These are phyloP conservation scores for Hyles lineata DNA, from an alignment of 2,888 invertebrate genomes.

Conservation along the genomic window DNA sequence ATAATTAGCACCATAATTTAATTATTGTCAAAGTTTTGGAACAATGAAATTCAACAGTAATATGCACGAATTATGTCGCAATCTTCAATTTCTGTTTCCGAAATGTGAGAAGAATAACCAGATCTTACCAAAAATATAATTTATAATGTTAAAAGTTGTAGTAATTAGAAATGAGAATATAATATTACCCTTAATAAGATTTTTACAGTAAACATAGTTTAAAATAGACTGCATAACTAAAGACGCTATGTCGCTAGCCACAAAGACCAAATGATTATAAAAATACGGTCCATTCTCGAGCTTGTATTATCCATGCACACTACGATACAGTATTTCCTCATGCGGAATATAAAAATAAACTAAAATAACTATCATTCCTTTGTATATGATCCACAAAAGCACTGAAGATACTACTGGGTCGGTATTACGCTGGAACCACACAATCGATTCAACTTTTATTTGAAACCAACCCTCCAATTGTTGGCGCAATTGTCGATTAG, in stretches of 20 bases:
- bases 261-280: background rate
- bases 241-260: background rate
- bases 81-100: background rate
- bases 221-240: background rate
- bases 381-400: slow-evolving; percentile 9
- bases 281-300: background rate
- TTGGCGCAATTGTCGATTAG: background rate
- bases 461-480: slow-evolving; percentile 2
- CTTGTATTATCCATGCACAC: background rate
- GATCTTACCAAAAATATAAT: too few relatives aligned
- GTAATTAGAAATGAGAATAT: too few relatives aligned
- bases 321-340: background rate
- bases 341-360: slow-evolving; percentile 2
- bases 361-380: slow-evolving; percentile 5
- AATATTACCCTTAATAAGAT: too few relatives aligned
- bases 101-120: background rate
- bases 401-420: background rate
- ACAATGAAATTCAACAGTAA: background rate
- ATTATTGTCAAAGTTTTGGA: background rate
- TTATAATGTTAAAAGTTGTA: too few relatives aligned
- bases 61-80: background rate
- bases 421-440: background rate
- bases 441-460: slow-evolving; percentile 2
- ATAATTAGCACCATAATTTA: background rate
- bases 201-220: background rate